Evolutionary conservation across 2,113 vertebrate genomes (phyloP), one percentile per base, ranked within the genome.

Genomic region (Cavia porcellus): DNA sequence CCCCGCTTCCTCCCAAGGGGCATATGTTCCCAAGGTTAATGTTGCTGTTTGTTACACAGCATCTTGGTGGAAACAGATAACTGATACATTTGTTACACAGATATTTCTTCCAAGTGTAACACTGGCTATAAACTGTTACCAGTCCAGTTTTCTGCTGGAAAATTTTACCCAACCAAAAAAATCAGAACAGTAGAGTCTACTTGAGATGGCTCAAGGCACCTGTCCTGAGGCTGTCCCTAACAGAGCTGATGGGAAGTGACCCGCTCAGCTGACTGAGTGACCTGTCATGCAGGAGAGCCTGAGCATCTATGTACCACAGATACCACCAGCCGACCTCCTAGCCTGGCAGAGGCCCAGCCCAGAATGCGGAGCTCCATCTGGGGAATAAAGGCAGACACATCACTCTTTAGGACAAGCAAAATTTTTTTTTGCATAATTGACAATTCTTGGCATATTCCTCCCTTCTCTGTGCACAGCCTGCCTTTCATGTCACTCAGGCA

Each of bases 381-480:
- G 97, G 98, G 98, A 98, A 98, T 96, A 98, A 97, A 98, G 87
- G 92, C 95, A 96, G 94, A 98, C 98, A 95, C 98, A 98, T 98
- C 98, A 97, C 98, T 98, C 97, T 97, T 95, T 90, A 86, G 97
- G 97, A 97, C 90, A 94, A 96, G 97, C 62, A 42, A 86, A 52
- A 93, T 97, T 95, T 94, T 95, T 93, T 98, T 98, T 98, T 98
- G 97, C 98, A 98, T 99, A 98, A 98, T 98, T 99, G 98, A 98
- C 98, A 98, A 98, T 98, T 98, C 98, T 98, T 98, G 98, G 98
- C 98, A 98, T 98, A 98, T 98, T 97, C 97, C 98, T 97, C 61
- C 75, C 97, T 97, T 97, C 98, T 97, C 97, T 89, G 81, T 90
- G 90, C 98, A 97, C 98, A 97, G 98, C 97, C 92, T 97, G 91